Percentiles rank a stretch among this genome's conserved stretches.
Evolutionary conservation across 2,888 invertebrate species (phyloP).

Genomic region (Mythimna lalbum): DNA sequence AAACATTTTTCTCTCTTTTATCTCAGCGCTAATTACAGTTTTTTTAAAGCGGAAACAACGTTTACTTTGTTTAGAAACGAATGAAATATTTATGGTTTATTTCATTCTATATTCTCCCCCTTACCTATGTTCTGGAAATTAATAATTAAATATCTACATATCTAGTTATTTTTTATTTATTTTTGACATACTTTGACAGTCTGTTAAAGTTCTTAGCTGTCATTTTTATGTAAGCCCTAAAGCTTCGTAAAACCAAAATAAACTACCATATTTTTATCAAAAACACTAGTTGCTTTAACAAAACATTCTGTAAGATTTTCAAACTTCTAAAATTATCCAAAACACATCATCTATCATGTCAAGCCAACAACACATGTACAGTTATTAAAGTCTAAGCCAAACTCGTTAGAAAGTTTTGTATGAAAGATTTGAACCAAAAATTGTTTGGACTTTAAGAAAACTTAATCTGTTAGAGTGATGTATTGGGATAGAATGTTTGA

Average conservation of each 20-base stretch:
- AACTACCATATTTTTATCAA: neutral
- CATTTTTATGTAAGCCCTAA: too few relatives aligned
- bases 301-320: conserved; percentile 9
- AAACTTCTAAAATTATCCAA: conserved; percentile 35
- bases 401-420: conserved; percentile 26
- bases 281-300: conserved; percentile 20
- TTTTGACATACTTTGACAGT: too few relatives aligned
- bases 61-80: too few relatives aligned
- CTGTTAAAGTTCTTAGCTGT: too few relatives aligned
- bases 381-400: conserved; percentile 41
- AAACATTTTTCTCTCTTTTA: too few relatives aligned
- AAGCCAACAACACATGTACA: conserved; percentile 27
- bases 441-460: conserved; percentile 47
- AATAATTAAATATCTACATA: too few relatives aligned
- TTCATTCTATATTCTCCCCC: too few relatives aligned
- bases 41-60: too few relatives aligned
- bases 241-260: neutral
- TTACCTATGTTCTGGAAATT: too few relatives aligned
- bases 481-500: conserved; percentile 54
- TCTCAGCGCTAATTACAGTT: too few relatives aligned
- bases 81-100: too few relatives aligned
- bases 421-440: conserved; percentile 52
- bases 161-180: too few relatives aligned
- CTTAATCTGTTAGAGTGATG: conserved; percentile 46
- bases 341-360: conserved; percentile 39